Percentiles rank a stretch among this genome's conserved stretches.
phyloP scores from a whole-genome alignment of 64 coral and sea anemone genomes.

The Platygyra sinensis region DNA sequence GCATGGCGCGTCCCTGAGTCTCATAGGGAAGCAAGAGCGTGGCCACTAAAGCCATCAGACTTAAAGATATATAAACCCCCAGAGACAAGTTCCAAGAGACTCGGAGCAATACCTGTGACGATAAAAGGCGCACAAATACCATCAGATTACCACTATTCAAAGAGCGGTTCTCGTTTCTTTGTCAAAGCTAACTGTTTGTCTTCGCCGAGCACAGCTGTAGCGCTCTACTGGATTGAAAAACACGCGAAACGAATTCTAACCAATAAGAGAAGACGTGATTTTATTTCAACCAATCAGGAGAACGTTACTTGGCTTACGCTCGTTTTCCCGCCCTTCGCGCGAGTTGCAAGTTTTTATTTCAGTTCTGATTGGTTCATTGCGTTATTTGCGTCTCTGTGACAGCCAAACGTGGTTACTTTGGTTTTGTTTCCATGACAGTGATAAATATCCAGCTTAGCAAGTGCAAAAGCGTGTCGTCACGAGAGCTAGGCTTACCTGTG shows the following conservation, averaged over 20 bases:
- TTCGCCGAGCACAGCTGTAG: background rate
- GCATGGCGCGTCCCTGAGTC: slow-evolving; percentile 60
- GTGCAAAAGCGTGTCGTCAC: background rate
- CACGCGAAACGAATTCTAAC: no score
- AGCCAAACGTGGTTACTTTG: no score
- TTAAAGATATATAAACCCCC: slow-evolving; percentile 44
- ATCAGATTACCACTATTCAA: background rate
- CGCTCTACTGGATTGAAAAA: no score
- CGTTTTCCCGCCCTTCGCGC: no score
- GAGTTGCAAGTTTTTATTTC: no score
- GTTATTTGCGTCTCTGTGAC: no score
- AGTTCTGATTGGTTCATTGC: no score
- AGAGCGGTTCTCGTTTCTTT: background rate
- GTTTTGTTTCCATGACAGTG: no score
- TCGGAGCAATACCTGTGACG: slow-evolving; percentile 40
- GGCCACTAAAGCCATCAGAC: slow-evolving; percentile 34
- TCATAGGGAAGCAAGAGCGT: slow-evolving; percentile 43
- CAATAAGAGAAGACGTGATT: no score
- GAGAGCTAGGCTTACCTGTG: slow-evolving; percentile 27
- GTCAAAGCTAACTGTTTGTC: background rate
- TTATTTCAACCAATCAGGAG: no score
- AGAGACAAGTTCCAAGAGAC: slow-evolving; percentile 32
- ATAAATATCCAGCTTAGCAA: no score
- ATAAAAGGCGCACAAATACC: background rate
- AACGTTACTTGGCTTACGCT: no score